Percentiles rank a stretch among this genome's conserved stretches.
Conservation (phyloP, 35 echinoderm and acorn worm species). For the Chiridota heheva region DNA sequence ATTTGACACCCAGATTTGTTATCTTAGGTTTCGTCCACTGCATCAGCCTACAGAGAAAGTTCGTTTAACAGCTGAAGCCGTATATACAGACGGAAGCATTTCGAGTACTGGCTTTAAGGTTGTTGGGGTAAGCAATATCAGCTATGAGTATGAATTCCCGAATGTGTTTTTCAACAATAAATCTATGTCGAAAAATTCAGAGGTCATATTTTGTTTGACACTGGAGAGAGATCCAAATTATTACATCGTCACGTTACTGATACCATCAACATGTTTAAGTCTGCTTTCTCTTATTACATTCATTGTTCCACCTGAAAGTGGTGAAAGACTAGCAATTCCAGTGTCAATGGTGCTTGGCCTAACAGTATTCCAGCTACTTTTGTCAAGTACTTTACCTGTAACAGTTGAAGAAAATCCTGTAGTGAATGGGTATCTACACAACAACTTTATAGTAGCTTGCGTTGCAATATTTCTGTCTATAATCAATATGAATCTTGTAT, state of each 20-base stretch:
- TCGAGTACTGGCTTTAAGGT: neutral
- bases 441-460: slow-evolving; percentile 3
- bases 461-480: neutral
- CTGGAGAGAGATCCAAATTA: slow-evolving; percentile 10
- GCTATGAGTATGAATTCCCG: too few relatives aligned
- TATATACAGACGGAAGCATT: neutral
- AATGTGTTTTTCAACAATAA: too few relatives aligned
- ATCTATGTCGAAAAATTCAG: neutral
- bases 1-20: slow-evolving; percentile 16
- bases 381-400: slow-evolving; percentile 16
- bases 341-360: slow-evolving; percentile 32
- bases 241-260: slow-evolving; percentile 13
- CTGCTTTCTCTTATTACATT: slow-evolving; percentile 17
- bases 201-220: neutral
- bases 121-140: neutral
- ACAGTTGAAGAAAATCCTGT: neutral
- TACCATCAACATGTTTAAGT: neutral
- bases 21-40: neutral
- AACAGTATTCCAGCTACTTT: slow-evolving; percentile 40
- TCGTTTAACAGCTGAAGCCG: neutral
- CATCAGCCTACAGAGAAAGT: neutral
- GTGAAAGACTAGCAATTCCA: slow-evolving; percentile 31
- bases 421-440: neutral
- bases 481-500: slow-evolving; percentile 5
- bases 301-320: slow-evolving; percentile 12